These are phyloP conservation scores for Prochilodus magdalenae DNA, from an alignment of 2,113 vertebrate genomes.

Conservation along the genomic window DNA sequence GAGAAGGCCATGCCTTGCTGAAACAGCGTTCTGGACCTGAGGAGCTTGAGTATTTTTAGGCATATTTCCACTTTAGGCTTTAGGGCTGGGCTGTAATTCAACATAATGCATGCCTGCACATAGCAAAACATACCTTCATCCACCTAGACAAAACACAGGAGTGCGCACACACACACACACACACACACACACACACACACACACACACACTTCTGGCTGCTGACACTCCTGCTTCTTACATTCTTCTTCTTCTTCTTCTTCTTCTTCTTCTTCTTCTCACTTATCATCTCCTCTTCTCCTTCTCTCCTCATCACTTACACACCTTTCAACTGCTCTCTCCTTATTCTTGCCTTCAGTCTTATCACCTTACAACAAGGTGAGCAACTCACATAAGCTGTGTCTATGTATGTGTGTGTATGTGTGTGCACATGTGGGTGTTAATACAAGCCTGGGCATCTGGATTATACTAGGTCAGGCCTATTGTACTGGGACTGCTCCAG, in stretches of 20 bases:
- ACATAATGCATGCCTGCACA: conserved; percentile 4
- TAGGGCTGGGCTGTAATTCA: conserved; percentile 15
- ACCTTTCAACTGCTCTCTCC: background rate
- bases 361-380: background rate
- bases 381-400: conserved; percentile 10
- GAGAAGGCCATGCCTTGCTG: conserved; percentile 29
- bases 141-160: conserved; percentile 25
- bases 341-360: background rate
- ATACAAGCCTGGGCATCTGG: conserved; percentile 13
- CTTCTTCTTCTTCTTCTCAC: background rate
- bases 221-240: background rate
- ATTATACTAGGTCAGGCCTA: conserved; percentile 28
- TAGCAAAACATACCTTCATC: conserved; percentile 21
- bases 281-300: too few relatives aligned
- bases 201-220: conserved; percentile 2
- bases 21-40: conserved; percentile 20
- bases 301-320: background rate
- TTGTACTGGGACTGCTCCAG: conserved; percentile 32
- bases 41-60: conserved; percentile 36
- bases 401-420: conserved; percentile 10
- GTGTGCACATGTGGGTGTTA: conserved; percentile 26
- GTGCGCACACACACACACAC: background rate
- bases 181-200: background rate
- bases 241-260: background rate
- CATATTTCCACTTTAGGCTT: conserved; percentile 33